Evolutionary conservation across 2,797 vertebrate species (phyloP).

Genomic region (Chelon labrosus): DNA sequence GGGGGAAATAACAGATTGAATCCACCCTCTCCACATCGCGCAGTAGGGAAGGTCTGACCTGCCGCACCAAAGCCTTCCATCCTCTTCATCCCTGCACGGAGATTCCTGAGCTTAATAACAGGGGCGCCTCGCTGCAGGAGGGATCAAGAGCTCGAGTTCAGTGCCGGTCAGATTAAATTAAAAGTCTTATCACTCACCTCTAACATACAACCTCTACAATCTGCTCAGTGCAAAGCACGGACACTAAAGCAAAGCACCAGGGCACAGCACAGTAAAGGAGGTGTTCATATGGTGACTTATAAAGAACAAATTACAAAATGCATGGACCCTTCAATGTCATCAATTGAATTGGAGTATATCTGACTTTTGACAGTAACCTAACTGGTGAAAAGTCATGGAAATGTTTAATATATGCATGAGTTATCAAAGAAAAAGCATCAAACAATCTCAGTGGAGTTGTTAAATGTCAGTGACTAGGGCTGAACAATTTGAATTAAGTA

Average conservation of each 20-base stretch:
- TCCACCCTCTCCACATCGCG: slow-evolving; percentile 14
- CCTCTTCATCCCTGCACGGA: slow-evolving; percentile 44
- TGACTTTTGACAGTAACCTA: background rate
- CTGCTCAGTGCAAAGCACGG: slow-evolving; percentile 8
- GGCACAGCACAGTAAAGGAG: too few species aligned
- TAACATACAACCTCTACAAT: slow-evolving; percentile 23
- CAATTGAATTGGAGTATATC: background rate
- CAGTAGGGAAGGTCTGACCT: slow-evolving; percentile 37
- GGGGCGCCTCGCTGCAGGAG: slow-evolving; percentile 24
- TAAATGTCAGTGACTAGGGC: too few species aligned
- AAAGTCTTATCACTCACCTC: slow-evolving; percentile 55
- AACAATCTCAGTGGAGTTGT: too few species aligned
- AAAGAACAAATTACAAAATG: background rate
- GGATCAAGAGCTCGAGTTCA: slow-evolving; percentile 49
- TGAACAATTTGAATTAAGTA: too few species aligned
- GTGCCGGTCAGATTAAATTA: slow-evolving; percentile 36
- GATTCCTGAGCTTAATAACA: slow-evolving; percentile 59
- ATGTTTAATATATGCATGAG: background rate
- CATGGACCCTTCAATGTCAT: background rate
- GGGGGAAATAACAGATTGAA: slow-evolving; percentile 45
- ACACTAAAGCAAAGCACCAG: background rate
- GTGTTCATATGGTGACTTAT: too few species aligned
- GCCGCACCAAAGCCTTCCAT: slow-evolving; percentile 19
- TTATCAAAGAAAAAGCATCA: too few species aligned
- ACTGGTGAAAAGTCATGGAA: background rate